Base-by-base conservation (phyloP, 1,140 invertebrate genomes). In the Meloidogyne floridensis region DNA sequence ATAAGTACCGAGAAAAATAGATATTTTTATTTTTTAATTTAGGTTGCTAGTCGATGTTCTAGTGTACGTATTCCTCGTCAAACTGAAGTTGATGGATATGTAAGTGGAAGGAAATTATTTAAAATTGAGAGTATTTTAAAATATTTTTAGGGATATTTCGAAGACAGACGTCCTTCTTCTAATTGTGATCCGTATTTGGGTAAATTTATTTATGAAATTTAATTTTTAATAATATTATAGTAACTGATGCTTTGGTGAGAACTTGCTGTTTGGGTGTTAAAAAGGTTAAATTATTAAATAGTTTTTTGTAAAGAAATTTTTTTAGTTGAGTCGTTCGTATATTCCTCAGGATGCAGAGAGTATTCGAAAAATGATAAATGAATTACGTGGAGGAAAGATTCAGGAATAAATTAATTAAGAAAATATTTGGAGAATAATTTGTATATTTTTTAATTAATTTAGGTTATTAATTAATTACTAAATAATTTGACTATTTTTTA, bases 121-220 rank as follows among this genome's bases (percentile, higher is more conserved):
- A 32, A 32, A 32, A 32, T 32, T 32, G 32, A 32, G 32, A 32
- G 32, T 32, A 32, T 59, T 51, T 6, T 69, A 51, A 15, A 43
- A 18, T 75, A 11, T 47, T 47, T 79, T 71, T 94, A 94, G 88
- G 96, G 96, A 3, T 98, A 97, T 89, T 91, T 98, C 80, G 96
- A 98, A 90, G 96, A 98, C 91, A 92, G 96, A 81, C 92, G 96
- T 88, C 96, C 96, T 11, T 93, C 95, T 4, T 96, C 95, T 82
- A 98, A 98, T 91, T 95, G 94, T 89, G 95, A 97, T 91, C 95
- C 96, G 0, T 84, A 84, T 47, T 53, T 79, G 65, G 77, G 77
- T 79, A 47, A 0, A 13, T 77, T 75, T 53, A 56, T 3, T 10
- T 13, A 8, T 51, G n/a, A 71, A 5, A 69, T 3, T 51, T 53